Conservation (phyloP, 2,797 vertebrate genomes). For the Chelon labrosus region DNA sequence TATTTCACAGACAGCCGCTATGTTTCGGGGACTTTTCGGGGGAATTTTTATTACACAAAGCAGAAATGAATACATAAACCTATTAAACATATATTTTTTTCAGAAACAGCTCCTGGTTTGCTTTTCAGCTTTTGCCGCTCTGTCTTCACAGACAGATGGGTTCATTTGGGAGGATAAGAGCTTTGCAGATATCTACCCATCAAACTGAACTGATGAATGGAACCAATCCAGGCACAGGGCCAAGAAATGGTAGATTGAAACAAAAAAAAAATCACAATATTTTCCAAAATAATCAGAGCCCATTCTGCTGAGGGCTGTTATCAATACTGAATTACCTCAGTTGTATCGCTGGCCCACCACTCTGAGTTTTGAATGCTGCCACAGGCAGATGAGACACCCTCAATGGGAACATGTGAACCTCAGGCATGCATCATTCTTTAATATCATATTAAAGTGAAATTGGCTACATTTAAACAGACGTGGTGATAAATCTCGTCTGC, state of each 20-base stretch:
- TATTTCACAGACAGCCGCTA: neutral
- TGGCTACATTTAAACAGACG: constrained; percentile 85
- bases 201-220: constrained; percentile 63
- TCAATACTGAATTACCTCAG: constrained; percentile 86
- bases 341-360: constrained; percentile 47
- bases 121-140: neutral
- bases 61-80: constrained; percentile 12
- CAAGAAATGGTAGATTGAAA: constrained; percentile 40
- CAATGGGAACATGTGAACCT: constrained; percentile 55
- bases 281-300: constrained; percentile 83
- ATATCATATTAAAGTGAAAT: constrained; percentile 86
- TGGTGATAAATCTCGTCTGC: constrained; percentile 80
- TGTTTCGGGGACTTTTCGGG: neutral
- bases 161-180: constrained; percentile 65
- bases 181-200: constrained; percentile 63
- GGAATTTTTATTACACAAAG: neutral
- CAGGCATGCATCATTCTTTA: constrained; percentile 85
- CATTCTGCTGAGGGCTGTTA: constrained; percentile 76
- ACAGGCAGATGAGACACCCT: constrained; percentile 55
- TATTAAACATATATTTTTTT: constrained; percentile 9
- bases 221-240: constrained; percentile 50
- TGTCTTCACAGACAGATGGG: constrained; percentile 50
- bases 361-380: constrained; percentile 61
- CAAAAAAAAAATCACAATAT: constrained; percentile 64
- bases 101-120: constrained; percentile 21